Base-by-base conservation (phyloP, 1,140 invertebrate genomes). In the Sesamia nonagrioides region DNA sequence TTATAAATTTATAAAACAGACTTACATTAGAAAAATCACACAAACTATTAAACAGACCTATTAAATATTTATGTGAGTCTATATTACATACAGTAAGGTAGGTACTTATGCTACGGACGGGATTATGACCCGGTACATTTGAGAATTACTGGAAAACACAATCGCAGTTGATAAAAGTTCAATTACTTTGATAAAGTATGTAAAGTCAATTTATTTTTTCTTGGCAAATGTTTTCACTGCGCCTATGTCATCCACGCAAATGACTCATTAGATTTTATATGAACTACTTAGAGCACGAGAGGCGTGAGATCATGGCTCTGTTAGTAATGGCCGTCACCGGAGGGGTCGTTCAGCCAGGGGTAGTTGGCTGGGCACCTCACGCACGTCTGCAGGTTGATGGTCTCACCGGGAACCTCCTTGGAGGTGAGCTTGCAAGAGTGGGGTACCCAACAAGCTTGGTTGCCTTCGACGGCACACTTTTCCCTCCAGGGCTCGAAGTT, bases 401-500 rank as follows among this genome's bases (percentile, higher is more conserved):
- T 98, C 95, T 99, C 98, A 21, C 98, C 98, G 92, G 98, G 98
- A 81, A 99, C 97, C 95, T 99, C 98, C 94, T 98, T 98, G 82
- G 97, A 98, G 54, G 97, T 98, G 11, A 99, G 95, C 89, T 98
- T 98, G 95, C 98, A 99, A 15, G 97, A 97, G 87, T 98, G 98
- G 1, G 98, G 98, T 77, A 98, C 97, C 97, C 97, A 98, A 88
- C 98, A 98, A 73, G 97, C 96, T 0, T 96, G 98, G 54, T 91
- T 95, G 73, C 97, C 97, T 82, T 98, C 97, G 0, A 98, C 97
- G 18, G 96, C 94, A 88, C 98, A 98, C 96, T 98, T 98, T 95
- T 99, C 98, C 95, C 97, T 97, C 98, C 98, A 99, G 17, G 98
- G 97, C 88, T 98, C 98, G 94, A 99, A 99, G 95, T 97, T 98